Conservation (phyloP, 2,113 vertebrate genomes). For the Tiliqua scincoides region DNA sequence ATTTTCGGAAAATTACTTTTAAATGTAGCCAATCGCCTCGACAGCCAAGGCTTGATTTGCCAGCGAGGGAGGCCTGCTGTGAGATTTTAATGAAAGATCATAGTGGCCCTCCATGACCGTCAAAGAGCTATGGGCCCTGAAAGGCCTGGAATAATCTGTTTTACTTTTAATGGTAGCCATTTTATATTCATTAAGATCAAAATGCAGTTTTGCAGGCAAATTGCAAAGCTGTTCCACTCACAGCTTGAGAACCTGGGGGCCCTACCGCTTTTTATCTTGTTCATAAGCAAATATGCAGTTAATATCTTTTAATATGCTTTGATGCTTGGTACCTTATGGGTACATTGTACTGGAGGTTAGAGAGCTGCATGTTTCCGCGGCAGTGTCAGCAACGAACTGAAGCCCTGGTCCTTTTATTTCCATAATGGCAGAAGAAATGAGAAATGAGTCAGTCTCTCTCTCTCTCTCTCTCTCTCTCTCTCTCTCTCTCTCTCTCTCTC, state of each 20-base stretch:
- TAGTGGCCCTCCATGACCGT: conserved; percentile 92
- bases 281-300: conserved; percentile 93
- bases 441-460: conserved; percentile 61
- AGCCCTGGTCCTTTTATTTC: conserved; percentile 79
- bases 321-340: conserved; percentile 87
- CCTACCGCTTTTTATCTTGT: conserved; percentile 92
- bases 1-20: conserved; percentile 96
- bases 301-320: conserved; percentile 97
- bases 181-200: conserved; percentile 99
- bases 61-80: conserved; percentile 90
- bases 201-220: conserved; percentile 98
- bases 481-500: conserved; percentile 52
- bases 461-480: conserved; percentile 73
- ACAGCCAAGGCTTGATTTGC: conserved; percentile 89
- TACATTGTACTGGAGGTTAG: conserved; percentile 84
- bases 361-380: conserved; percentile 80
- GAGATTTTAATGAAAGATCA: conserved; percentile 99
- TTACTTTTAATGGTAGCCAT: conserved; percentile 99
- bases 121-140: conserved; percentile 93
- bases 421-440: conserved; percentile 80
- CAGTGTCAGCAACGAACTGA: conserved; percentile 81
- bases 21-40: conserved; percentile 93
- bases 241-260: conserved; percentile 96
- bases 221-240: conserved; percentile 99
- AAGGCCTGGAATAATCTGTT: conserved; percentile 97